phyloP scores from a whole-genome alignment of 2,113 vertebrate genomes.

The Toxostoma redivivum region DNA sequence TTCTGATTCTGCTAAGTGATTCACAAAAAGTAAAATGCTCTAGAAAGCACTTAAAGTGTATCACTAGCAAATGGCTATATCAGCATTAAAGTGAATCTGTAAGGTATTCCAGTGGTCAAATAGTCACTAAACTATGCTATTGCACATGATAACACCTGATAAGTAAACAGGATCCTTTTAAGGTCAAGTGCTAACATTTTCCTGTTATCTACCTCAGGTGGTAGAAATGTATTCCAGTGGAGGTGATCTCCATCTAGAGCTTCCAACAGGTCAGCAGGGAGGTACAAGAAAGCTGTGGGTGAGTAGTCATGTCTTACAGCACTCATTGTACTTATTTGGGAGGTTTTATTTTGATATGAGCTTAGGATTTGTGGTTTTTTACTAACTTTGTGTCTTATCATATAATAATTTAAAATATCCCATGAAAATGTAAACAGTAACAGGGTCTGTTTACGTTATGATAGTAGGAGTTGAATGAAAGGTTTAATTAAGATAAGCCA shows the following conservation, averaged over 20 bases:
- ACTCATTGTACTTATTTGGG: not conserved
- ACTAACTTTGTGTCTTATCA: not conserved
- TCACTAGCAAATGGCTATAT: not conserved
- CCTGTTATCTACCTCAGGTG: constrained; percentile 72
- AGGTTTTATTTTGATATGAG: not conserved
- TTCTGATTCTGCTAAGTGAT: not conserved
- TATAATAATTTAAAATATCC: not conserved
- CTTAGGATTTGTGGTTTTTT: not conserved
- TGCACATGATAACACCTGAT: not conserved
- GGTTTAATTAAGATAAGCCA: not conserved
- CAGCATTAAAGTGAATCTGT: not conserved
- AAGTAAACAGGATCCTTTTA: not conserved
- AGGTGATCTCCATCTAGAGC: constrained; percentile 95
- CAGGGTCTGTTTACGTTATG: not conserved
- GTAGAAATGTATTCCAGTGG: constrained; percentile 99
- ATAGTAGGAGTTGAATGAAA: not conserved
- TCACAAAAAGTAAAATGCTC: not conserved
- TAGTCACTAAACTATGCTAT: not conserved
- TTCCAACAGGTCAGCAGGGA: constrained; percentile 96
- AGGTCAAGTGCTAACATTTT: not conserved
- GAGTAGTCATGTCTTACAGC: constrained; percentile 29
- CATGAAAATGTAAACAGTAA: not conserved
- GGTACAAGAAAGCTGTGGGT: constrained; percentile 94
- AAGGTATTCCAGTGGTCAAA: not conserved
- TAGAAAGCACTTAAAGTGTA: not conserved